phyloP scores from a whole-genome alignment of 2,888 invertebrate species.

The Halocaridina rubra region DNA sequence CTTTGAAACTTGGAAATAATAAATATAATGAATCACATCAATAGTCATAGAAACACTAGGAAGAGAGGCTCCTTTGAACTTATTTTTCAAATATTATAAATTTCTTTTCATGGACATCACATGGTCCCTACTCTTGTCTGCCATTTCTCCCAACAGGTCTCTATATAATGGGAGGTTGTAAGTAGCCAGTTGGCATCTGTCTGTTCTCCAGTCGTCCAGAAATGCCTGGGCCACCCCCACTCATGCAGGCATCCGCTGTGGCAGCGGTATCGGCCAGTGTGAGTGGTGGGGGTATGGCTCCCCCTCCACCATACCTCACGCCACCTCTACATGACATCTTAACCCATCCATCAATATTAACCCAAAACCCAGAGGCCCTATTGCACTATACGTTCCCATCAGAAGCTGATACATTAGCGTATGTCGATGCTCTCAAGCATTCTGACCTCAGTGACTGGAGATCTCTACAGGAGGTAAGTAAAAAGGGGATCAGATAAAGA shows the following conservation, averaged over 20 bases:
- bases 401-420: constrained; percentile 59
- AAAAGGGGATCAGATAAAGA: no score
- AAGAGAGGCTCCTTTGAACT: no score
- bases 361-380: constrained; percentile 16
- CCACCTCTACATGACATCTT: neutral
- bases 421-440: constrained; percentile 62
- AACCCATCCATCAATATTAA: neutral
- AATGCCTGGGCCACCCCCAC: constrained; percentile 17
- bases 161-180: neutral
- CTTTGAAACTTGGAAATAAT: no score
- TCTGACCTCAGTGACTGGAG: constrained; percentile 62
- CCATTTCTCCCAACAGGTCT: neutral
- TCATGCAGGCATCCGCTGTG: neutral
- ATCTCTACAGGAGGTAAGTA: constrained; percentile 59
- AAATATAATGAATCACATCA: no score
- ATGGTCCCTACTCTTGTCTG: no score
- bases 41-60: no score
- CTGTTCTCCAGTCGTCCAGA: neutral
- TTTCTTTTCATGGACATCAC: no score
- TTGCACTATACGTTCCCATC: constrained; percentile 55
- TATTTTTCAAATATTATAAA: no score
- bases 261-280: neutral
- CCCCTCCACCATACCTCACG: neutral
- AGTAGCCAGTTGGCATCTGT: neutral
- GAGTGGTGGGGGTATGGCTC: neutral